phyloP scores from a whole-genome alignment of 2,113 vertebrate genomes.

The Rhinichthys klamathensis region DNA sequence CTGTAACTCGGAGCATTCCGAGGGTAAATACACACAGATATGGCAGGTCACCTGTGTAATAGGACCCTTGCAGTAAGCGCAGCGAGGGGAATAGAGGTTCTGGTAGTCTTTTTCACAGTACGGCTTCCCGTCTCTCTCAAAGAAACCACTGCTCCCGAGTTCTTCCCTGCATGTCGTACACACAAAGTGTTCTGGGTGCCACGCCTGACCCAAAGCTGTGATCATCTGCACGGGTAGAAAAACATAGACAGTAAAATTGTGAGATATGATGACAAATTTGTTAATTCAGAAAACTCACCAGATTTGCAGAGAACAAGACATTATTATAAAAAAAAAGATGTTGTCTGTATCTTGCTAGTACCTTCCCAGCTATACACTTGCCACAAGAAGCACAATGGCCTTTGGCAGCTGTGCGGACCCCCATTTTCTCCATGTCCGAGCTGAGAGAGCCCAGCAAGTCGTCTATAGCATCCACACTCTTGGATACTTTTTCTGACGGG shows the following conservation, averaged over 20 bases:
- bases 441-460: conserved; percentile 83
- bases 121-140: conserved; percentile 79
- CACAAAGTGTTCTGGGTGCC: conserved; percentile 91
- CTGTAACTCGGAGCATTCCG: background rate
- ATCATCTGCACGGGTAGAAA: conserved; percentile 73
- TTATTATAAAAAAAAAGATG: no score
- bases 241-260: background rate
- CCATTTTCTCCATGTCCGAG: conserved; percentile 86
- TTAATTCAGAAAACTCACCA: background rate
- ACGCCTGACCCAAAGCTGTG: conserved; percentile 83
- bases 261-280: background rate
- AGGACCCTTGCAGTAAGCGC: conserved; percentile 84
- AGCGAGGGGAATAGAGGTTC: conserved; percentile 82
- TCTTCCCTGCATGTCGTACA: conserved; percentile 79
- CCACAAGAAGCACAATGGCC: conserved; percentile 82
- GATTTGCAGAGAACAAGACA: no score
- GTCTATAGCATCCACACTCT: conserved; percentile 74
- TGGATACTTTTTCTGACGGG: conserved; percentile 33
- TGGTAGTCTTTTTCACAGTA: conserved; percentile 89
- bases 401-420: conserved; percentile 78
- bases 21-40: background rate
- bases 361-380: conserved; percentile 88
- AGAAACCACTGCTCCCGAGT: conserved; percentile 80
- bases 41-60: conserved; percentile 75
- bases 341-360: conserved; percentile 50